Conservation (phyloP, 2,797 vertebrate genomes). For the Acipenser ruthenus region DNA sequence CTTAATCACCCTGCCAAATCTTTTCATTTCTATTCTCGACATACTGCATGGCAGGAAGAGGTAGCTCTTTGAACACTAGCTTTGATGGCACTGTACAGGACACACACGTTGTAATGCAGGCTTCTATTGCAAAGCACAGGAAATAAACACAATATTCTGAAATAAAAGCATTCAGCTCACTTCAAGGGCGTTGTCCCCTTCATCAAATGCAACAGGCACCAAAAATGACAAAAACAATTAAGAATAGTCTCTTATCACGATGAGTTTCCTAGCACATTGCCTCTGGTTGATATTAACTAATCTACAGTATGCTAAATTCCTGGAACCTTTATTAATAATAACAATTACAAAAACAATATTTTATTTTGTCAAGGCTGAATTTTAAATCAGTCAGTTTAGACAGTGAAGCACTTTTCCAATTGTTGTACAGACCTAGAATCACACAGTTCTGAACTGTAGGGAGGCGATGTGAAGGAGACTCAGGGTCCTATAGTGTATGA, state of each 20-base stretch:
- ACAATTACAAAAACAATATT: too few relatives aligned
- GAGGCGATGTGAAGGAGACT: too few relatives aligned
- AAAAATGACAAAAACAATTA: slow-evolving; percentile 10
- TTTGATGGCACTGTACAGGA: not conserved
- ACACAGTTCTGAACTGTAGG: too few relatives aligned
- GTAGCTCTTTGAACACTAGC: not conserved
- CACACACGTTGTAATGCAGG: not conserved
- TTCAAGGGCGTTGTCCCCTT: slow-evolving; percentile 9
- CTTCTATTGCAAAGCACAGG: not conserved
- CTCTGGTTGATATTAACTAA: slow-evolving; percentile 18
- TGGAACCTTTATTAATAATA: too few relatives aligned
- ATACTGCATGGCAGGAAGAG: not conserved
- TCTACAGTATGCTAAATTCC: slow-evolving; percentile 9
- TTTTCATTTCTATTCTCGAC: not conserved
- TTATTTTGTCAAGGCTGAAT: too few relatives aligned
- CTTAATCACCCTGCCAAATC: not conserved
- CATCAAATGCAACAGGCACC: slow-evolving; percentile 5
- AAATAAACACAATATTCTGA: slow-evolving; percentile 6
- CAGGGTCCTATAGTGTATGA: too few relatives aligned
- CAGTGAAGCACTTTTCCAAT: too few relatives aligned
- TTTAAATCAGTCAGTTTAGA: too few relatives aligned
- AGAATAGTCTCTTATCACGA: slow-evolving; percentile 13
- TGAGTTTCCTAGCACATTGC: not conserved
- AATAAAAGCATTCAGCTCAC: slow-evolving; percentile 2
- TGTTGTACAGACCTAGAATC: too few relatives aligned